Evolutionary conservation across 1,140 invertebrate species (phyloP), one percentile per base, ranked within the genome.

Genomic region (Anagrus nilaparvatae): DNA sequence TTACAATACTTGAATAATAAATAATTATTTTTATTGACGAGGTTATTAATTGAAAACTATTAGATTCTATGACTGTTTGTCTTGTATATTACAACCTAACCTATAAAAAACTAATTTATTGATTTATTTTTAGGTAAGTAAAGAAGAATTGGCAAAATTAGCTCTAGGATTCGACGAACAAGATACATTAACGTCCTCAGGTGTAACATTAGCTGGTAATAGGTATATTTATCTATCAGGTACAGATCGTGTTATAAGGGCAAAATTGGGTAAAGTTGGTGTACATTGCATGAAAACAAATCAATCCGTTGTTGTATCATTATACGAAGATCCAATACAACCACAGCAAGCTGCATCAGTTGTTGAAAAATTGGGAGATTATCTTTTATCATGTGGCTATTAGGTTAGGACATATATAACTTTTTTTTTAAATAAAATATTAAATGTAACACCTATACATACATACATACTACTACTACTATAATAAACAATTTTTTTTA

Each of bases 341-440:
- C 87, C 88, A 67, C 87, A 91, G 71, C 88, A 92, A 73, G 87
- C 87, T 61, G 87, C 87, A 65, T 88, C 85, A 53, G 86, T 91
- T 69, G 87, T 91, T 67, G 88, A 92, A 79, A 91, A 91, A 76
- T 77, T 92, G 77, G 87, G 88, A 75, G 88, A 92, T 73, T 91
- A 92, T 81, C 80, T 91, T 77, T 78, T 90, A 75, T 81, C 77
- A 73, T 89, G 86, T 76, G 87, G 87, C 78, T 92, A 87, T 82
- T 91, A 90, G 79, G 66, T 69, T 53, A 50, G 65, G 58, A 53
- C 44, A 16, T 13, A 7, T 36, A n/a, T 6, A 31, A 31, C 16
- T 29, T 29, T 29, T 12, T 4, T n/a, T n/a, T n/a, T n/a, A n/a
- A n/a, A n/a, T n/a, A n/a, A n/a, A n/a, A n/a, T n/a, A n/a, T n/a